Percentiles rank a stretch among this genome's conserved stretches.
Conservation (phyloP, 1,140 invertebrate genomes). For the Lepidurus couesii region DNA sequence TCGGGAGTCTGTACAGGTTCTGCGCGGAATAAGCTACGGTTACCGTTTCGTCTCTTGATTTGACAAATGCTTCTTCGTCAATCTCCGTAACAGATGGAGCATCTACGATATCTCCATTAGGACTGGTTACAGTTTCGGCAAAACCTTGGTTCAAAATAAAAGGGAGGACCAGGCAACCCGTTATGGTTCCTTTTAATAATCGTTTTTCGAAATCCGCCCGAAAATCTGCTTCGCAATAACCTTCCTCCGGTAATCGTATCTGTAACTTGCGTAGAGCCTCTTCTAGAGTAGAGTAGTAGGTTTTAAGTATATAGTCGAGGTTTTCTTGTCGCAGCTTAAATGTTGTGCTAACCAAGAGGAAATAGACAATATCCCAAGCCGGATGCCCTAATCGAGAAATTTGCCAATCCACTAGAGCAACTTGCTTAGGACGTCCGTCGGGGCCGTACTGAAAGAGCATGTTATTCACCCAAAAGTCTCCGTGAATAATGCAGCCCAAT, state of each 20-base stretch:
- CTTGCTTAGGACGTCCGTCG: neutral
- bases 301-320: neutral
- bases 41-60: neutral
- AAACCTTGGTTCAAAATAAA: neutral
- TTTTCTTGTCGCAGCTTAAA: neutral
- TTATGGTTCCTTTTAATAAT: neutral
- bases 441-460: slow-evolving; percentile 33
- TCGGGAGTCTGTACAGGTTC: neutral
- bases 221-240: neutral
- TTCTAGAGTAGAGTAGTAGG: neutral
- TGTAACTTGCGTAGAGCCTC: neutral
- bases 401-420: slow-evolving; percentile 33
- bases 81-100: neutral
- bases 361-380: slow-evolving; percentile 31
- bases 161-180: neutral
- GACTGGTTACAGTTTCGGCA: neutral
- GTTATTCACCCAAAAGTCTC: slow-evolving; percentile 34
- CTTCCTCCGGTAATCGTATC: neutral
- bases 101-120: neutral
- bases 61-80: neutral
- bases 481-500: slow-evolving; percentile 28
- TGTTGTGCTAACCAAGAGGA: slow-evolving; percentile 28
- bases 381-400: slow-evolving; percentile 31
- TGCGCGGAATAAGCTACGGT: neutral
- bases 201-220: neutral